A percentile compares a stretch with the other conserved stretches of the same genome.
These are phyloP conservation scores for Gymnorhina tibicen DNA, from an alignment of 2,113 vertebrate genomes.

Conservation along the genomic window DNA sequence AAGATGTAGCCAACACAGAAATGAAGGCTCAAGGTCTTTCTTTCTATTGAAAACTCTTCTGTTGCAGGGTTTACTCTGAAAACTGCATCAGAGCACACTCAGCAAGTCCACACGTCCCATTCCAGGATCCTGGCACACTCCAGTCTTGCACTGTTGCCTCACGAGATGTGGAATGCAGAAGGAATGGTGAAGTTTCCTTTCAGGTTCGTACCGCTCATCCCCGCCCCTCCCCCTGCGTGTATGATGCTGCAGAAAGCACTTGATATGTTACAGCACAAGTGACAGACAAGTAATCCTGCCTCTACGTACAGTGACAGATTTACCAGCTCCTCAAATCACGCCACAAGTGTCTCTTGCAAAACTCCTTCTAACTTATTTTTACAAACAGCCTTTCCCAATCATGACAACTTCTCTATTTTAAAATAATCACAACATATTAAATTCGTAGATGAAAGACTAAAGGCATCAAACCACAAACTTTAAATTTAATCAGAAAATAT, in stretches of 20 bases:
- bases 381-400: neutral
- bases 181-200: accelerated
- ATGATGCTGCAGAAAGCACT: neutral
- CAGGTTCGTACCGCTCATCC: neutral
- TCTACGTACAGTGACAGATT: neutral
- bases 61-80: neutral
- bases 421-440: neutral
- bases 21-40: neutral
- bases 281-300: neutral
- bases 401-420: neutral
- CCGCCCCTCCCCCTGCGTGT: no score
- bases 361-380: neutral
- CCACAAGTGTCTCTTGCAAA: neutral
- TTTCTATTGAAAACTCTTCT: neutral
- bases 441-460: neutral
- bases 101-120: neutral
- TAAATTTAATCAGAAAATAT: neutral
- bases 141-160: neutral
- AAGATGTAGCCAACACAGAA: neutral
- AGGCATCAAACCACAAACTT: neutral
- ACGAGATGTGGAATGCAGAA: accelerated
- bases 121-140: neutral
- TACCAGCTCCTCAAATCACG: neutral
- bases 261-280: neutral
- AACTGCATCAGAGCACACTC: neutral